Evolutionary conservation across 2,113 vertebrate genomes (phyloP).

Genomic region (Antigone vipio): DNA sequence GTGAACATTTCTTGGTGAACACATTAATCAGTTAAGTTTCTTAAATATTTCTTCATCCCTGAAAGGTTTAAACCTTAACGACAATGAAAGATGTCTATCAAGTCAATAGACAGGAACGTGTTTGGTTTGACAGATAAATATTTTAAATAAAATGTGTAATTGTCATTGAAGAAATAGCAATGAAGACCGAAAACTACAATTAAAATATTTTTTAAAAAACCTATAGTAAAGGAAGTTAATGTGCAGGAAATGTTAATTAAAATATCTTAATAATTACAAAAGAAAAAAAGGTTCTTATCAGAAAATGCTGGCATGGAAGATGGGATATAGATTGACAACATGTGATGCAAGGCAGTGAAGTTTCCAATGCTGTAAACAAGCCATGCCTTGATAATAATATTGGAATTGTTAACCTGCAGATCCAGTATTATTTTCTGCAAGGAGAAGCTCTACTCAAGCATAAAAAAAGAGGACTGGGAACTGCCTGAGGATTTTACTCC

Average conservation of each 20-base stretch:
- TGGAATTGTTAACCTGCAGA: not conserved
- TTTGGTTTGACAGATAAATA: conserved; percentile 29
- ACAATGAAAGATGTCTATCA: conserved; percentile 6
- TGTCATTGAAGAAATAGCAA: not conserved
- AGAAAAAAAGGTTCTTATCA: not conserved
- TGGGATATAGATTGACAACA: not conserved
- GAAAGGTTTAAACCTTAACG: conserved; percentile 44
- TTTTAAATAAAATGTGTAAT: not conserved
- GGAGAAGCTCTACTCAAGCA: not conserved
- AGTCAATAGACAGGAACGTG: not conserved
- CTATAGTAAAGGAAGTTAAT: not conserved
- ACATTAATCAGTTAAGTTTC: conserved; percentile 8
- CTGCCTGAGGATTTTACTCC: not conserved
- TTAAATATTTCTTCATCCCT: conserved; percentile 37
- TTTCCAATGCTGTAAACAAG: not conserved
- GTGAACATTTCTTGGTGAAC: conserved; percentile 23
- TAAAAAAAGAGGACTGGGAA: not conserved
- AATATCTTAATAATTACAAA: not conserved
- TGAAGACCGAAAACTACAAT: not conserved
- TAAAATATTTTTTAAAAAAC: not conserved
- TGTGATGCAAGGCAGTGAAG: not conserved
- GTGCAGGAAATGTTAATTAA: not conserved
- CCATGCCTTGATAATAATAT: not conserved
- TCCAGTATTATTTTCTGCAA: not conserved
- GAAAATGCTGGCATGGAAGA: not conserved